Evolutionary conservation across 2,888 invertebrate genomes (phyloP), one percentile per base, ranked within the genome.

Genomic region (Onchidella celtica): DNA sequence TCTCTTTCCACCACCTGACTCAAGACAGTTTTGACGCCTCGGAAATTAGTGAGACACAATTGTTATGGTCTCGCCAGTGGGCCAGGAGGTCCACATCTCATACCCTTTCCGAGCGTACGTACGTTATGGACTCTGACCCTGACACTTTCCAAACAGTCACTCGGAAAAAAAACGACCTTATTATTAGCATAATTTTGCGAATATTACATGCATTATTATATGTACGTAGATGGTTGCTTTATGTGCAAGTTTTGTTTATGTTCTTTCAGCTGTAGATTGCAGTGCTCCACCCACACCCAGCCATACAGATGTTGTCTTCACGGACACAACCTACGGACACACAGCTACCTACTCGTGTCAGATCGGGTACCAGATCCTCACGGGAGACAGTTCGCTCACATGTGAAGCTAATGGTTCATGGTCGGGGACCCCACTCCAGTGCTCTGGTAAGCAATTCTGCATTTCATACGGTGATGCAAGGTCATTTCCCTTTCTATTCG

Each of bases 311-410:
- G 0, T 73, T 6, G 24, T 17, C 14, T 11, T 73, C 2, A 55
- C 0, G 1, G 59, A 24, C 55, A 77, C 68, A 6, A 21, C 29
- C 1, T 77, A 55, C 47, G 57, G 57, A 0, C 27, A 77, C 36
- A 47, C 17, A 24, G 66, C 77, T 11, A 55, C 32, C 55, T 77
- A 77, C 36, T 32, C 61, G 14, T 68, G 77, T 68, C 32, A 32
- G n/a, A 6, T 17, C 2, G 77, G 77, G n/a, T 68, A 68, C 34
- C 21, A 17, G 9, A 9, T 17, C 27, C 11, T 11, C 0, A 1
- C 9, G 0, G 68, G 77, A 9, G 29, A 66, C 9, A 6, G 4
- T 14, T 34, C 55, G 6, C 24, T 77, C 55, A 34, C 34, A 9
- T 76, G 76, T 77, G 68, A 38, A 6, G n/a, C 29, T 6, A 3